Evolutionary conservation across 1,140 invertebrate species (phyloP).

Genomic region (Drosophila sproati): DNA sequence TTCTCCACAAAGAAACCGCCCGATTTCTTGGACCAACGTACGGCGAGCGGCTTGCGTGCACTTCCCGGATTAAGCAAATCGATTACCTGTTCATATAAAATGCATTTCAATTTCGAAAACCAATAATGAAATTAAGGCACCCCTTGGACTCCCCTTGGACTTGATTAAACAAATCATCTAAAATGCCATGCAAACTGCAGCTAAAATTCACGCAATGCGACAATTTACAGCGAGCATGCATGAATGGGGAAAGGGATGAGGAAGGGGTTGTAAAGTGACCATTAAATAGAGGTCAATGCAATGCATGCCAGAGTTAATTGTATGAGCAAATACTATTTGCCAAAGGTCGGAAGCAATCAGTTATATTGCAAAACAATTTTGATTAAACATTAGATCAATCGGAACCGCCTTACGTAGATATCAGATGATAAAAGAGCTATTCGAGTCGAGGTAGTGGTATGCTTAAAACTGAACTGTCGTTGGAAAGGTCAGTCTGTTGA

Average conservation of each 20-base stretch:
- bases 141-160: not conserved
- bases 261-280: conserved; percentile 27
- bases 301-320: conserved; percentile 39
- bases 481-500: too few relatives aligned
- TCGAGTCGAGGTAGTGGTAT: too few relatives aligned
- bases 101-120: conserved; percentile 74
- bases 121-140: conserved; percentile 52
- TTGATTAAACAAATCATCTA: conserved; percentile 72
- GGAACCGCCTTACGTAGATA: conserved; percentile 14
- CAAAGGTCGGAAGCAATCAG: conserved; percentile 39
- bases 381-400: conserved; percentile 49
- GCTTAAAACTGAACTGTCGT: not conserved
- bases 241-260: not conserved
- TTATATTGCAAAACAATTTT: conserved; percentile 48
- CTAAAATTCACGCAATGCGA: conserved; percentile 53
- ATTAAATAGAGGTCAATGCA: conserved; percentile 67
- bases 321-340: conserved; percentile 37
- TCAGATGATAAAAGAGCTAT: not conserved
- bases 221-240: conserved; percentile 11
- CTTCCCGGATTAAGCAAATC: conserved; percentile 96
- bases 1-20: conserved; percentile 98
- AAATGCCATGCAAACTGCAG: conserved; percentile 65
- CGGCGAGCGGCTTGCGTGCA: conserved; percentile 91
- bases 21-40: conserved; percentile 96
- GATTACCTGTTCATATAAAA: conserved; percentile 90